Base-by-base conservation (phyloP, 23 tunicate species). In the Ciona savignyi region DNA sequence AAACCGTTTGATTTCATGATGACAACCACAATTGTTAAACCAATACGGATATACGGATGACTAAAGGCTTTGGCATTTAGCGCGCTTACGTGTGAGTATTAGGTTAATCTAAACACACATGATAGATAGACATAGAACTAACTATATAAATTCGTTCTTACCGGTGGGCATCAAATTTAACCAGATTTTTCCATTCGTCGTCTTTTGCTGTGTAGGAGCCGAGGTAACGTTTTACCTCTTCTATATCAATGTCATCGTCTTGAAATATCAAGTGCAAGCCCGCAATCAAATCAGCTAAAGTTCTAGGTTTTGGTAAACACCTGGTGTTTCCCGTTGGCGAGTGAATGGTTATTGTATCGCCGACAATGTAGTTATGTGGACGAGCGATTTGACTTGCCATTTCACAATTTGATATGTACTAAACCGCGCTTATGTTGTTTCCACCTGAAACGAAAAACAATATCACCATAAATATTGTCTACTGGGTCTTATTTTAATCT, bases 81-180 rank as follows among this genome's bases (percentile, higher is more conserved):
- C n/a, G n/a, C n/a, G n/a, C n/a, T n/a, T n/a, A n/a, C n/a, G n/a
- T n/a, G n/a, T n/a, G n/a, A n/a, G n/a, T n/a, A n/a, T n/a, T n/a
- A n/a, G n/a, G n/a, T n/a, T n/a, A n/a, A n/a, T n/a, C n/a, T n/a
- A n/a, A n/a, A n/a, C n/a, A n/a, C n/a, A n/a, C n/a, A n/a, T n/a
- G n/a, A n/a, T n/a, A n/a, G n/a, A n/a, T n/a, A n/a, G n/a, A n/a
- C n/a, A n/a, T n/a, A n/a, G n/a, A n/a, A n/a, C n/a, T n/a, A n/a
- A n/a, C n/a, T n/a, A n/a, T n/a, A n/a, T n/a, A n/a, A n/a, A n/a
- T 42, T 6, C 9, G 6, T 23, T 23, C 73, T 6, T 66, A 85
- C 97, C 71, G 84, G 83, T 84, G 85, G 63, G 77, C 66, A 70
- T 91, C 97, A 64, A 85, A 91, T 25, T 66, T 68, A 2, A 86